These are phyloP conservation scores for Gonioctena quinquepunctata DNA, from an alignment of 1,140 invertebrate genomes.

Conservation along the genomic window DNA sequence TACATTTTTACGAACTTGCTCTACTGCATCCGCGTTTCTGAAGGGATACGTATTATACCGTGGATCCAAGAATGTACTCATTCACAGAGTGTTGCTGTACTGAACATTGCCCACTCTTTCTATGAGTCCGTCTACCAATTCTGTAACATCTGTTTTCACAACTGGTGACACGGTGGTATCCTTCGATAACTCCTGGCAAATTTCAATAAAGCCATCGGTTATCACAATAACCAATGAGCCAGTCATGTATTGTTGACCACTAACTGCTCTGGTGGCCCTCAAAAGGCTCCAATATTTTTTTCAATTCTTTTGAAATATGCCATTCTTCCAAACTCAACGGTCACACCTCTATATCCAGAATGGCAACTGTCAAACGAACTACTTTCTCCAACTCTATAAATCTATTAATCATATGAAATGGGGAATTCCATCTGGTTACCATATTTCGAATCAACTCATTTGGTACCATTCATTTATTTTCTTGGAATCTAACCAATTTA, in stretches of 20 bases:
- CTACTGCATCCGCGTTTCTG: not conserved
- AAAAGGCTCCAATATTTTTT: slow-evolving; percentile 37
- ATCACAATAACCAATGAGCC: slow-evolving; percentile 36
- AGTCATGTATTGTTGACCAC: slow-evolving; percentile 37
- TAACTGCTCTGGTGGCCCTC: slow-evolving; percentile 37
- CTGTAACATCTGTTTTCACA: not conserved
- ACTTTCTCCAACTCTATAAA: slow-evolving; percentile 41
- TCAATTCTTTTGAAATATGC: slow-evolving; percentile 24
- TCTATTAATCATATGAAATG: slow-evolving; percentile 48
- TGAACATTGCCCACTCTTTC: slow-evolving; percentile 18
- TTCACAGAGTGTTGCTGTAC: slow-evolving; percentile 27
- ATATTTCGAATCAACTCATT: slow-evolving; percentile 38
- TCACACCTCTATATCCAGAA: slow-evolving; percentile 6
- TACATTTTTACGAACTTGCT: slow-evolving; percentile 10
- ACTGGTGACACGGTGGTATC: not conserved
- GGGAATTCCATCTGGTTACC: slow-evolving; percentile 49
- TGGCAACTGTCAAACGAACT: too few species aligned
- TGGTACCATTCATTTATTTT: slow-evolving; percentile 11
- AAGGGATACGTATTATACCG: slow-evolving; percentile 30
- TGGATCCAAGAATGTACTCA: slow-evolving; percentile 39
- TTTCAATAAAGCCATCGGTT: slow-evolving; percentile 9
- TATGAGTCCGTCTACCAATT: slow-evolving; percentile 22
- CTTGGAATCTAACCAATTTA: slow-evolving; percentile 36
- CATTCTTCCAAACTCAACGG: slow-evolving; percentile 24
- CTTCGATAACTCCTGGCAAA: slow-evolving; percentile 1